Percentiles rank a stretch among this genome's conserved stretches.
Evolutionary conservation across 2,888 invertebrate genomes (phyloP).

Genomic region (Hylaea fasciaria): DNA sequence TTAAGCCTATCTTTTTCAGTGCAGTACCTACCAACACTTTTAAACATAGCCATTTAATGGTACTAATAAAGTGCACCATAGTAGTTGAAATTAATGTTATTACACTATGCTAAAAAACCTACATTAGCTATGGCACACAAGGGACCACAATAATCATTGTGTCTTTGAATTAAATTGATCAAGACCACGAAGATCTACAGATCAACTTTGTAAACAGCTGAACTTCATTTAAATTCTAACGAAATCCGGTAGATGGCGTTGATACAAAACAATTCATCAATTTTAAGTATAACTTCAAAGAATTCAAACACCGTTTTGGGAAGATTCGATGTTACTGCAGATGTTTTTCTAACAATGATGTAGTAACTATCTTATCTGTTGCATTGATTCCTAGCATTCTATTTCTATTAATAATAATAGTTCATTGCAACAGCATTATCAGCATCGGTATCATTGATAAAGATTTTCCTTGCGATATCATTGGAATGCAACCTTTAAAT

Average conservation of each 20-base stretch:
- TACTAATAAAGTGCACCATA: too few relatives aligned
- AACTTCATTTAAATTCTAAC: slow-evolving; percentile 36
- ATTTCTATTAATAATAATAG: slow-evolving; percentile 10
- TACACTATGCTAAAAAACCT: too few relatives aligned
- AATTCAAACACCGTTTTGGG: slow-evolving; percentile 3
- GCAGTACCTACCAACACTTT: too few relatives aligned
- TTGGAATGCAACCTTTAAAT: slow-evolving; percentile 56
- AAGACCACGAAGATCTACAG: slow-evolving; percentile 33
- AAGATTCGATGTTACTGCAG: neutral
- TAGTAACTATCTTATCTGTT: slow-evolving; percentile 5
- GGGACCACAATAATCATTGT: neutral
- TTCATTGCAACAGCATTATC: slow-evolving; percentile 4
- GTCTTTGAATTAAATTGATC: slow-evolving; percentile 6
- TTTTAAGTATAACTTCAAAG: neutral
- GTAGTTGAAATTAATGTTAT: too few relatives aligned
- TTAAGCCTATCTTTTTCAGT: too few relatives aligned
- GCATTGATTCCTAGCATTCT: slow-evolving; percentile 11
- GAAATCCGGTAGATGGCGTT: slow-evolving; percentile 51
- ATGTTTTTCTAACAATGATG: slow-evolving; percentile 3
- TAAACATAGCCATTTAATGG: too few relatives aligned
- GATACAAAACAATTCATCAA: slow-evolving; percentile 11
- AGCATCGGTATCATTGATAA: slow-evolving; percentile 35
- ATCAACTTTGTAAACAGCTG: slow-evolving; percentile 31
- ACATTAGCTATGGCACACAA: too few relatives aligned
- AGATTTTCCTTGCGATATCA: slow-evolving; percentile 47